These are phyloP conservation scores for Himalopsyche tibetana DNA, from an alignment of 2,888 invertebrate genomes.

Conservation along the genomic window DNA sequence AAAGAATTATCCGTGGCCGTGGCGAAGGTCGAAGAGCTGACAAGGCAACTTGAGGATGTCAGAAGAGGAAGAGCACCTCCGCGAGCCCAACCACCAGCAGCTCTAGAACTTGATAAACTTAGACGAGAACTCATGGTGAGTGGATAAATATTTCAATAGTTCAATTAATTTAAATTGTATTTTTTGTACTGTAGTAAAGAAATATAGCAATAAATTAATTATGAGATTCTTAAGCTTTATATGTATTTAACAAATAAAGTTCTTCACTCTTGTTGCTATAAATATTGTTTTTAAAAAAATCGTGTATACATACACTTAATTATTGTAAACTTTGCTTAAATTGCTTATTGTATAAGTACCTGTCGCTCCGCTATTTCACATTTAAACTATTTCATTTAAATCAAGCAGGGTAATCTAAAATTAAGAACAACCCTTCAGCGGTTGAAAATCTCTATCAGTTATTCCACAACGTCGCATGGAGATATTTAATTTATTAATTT, in stretches of 20 bases:
- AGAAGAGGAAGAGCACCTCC: slow-evolving; percentile 82
- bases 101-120: slow-evolving; percentile 93
- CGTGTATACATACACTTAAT: background rate
- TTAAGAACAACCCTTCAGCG: slow-evolving; percentile 19
- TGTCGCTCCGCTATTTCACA: background rate
- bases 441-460: background rate
- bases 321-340: background rate
- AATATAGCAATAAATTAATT: no score
- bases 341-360: background rate
- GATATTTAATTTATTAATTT: no score
- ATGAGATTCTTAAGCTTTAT: no score
- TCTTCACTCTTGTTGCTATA: background rate
- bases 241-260: no score
- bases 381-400: slow-evolving; percentile 29
- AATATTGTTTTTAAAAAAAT: background rate
- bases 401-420: slow-evolving; percentile 14
- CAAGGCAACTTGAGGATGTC: slow-evolving; percentile 94
- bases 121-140: slow-evolving; percentile 94
- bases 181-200: no score
- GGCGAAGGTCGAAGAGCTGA: slow-evolving; percentile 97
- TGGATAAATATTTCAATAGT: slow-evolving; percentile 50
- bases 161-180: no score
- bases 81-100: slow-evolving; percentile 82
- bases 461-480: background rate
- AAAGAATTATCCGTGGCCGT: slow-evolving; percentile 98